Percentiles rank a stretch among this genome's conserved stretches.
Evolutionary conservation across 1,140 invertebrate species (phyloP).

Genomic region (Brachystomella parvula): DNA sequence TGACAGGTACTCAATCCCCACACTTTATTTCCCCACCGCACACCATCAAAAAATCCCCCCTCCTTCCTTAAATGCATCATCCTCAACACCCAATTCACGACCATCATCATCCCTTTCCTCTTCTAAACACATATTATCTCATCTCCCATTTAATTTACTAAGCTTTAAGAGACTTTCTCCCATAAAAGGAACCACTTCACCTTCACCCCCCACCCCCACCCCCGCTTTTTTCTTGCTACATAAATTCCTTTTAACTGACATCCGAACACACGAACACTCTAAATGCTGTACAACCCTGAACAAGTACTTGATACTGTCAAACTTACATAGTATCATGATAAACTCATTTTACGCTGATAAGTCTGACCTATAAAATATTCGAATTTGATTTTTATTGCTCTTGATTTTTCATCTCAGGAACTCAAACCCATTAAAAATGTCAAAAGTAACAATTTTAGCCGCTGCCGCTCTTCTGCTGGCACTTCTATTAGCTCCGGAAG

Average conservation of each 20-base stretch:
- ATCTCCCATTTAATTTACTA: not conserved
- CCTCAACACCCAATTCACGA: no score
- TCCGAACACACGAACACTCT: no score
- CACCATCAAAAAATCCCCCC: no score
- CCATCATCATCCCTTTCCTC: no score
- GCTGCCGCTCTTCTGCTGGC: not conserved
- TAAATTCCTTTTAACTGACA: no score
- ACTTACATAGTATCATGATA: no score
- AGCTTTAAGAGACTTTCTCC: not conserved
- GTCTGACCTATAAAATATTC: not conserved
- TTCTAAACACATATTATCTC: not conserved
- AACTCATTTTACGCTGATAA: no score
- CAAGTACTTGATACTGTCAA: no score
- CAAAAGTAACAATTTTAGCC: not conserved
- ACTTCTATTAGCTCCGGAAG: not conserved
- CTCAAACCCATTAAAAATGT: not conserved
- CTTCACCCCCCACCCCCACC: not conserved
- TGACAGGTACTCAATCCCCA: conserved; percentile 2
- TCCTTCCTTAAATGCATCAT: no score
- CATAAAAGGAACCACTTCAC: not conserved
- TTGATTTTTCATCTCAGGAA: not conserved
- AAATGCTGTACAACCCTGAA: no score
- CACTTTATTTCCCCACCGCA: not conserved
- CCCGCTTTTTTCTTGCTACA: not conserved
- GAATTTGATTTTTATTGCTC: not conserved